These are phyloP conservation scores for Sinocyclocheilus rhinocerous DNA, from an alignment of 2,113 vertebrate species.

Conservation along the genomic window DNA sequence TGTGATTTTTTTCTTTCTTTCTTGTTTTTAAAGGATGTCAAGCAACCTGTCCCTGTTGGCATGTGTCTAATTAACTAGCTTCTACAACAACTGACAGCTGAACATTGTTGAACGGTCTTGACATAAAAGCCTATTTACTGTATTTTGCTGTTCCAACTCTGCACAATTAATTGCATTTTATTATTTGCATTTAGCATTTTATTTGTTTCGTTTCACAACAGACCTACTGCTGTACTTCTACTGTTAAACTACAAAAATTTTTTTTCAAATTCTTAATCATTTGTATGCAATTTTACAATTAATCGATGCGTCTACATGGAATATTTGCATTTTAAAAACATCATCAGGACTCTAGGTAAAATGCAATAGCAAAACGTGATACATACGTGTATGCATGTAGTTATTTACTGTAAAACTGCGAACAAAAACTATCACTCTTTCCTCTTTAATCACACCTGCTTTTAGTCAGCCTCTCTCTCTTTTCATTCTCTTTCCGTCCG, in stretches of 20 bases:
- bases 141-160: background rate
- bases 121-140: background rate
- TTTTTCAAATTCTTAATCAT: background rate
- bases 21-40: background rate
- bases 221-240: background rate
- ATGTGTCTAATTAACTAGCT: no score
- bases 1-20: no score
- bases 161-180: no score
- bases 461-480: background rate
- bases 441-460: background rate
- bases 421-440: background rate
- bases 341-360: no score
- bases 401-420: background rate
- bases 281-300: no score
- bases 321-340: no score
- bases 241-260: background rate
- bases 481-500: background rate
- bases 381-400: no score
- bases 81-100: no score
- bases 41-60: no score
- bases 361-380: no score
- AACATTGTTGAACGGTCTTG: no score
- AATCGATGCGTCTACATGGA: no score
- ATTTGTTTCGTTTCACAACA: background rate
- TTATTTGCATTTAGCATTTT: background rate